Evolutionary conservation across 1,140 invertebrate genomes (phyloP).

Genomic region (Magallana gigas): DNA sequence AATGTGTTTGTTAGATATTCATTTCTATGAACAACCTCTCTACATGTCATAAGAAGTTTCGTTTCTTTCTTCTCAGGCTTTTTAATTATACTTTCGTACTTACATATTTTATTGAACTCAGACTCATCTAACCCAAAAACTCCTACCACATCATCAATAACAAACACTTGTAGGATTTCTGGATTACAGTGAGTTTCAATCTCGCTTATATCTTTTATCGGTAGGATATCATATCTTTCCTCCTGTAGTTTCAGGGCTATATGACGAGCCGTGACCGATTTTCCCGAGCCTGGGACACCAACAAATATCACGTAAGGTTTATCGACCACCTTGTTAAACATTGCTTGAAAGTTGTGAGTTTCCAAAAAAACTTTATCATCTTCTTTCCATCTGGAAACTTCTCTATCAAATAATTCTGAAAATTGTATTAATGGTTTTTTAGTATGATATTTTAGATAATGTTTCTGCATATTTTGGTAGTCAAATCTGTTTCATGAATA

Average conservation of each 20-base stretch:
- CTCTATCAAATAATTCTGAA: background rate
- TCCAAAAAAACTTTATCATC: background rate
- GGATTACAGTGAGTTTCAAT: background rate
- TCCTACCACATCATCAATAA: slow-evolving; percentile 33
- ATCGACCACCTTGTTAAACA: background rate
- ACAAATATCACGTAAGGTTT: background rate
- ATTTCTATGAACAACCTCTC: background rate
- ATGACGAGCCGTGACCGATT: background rate
- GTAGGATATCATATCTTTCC: background rate
- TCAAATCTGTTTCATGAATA: too few relatives aligned
- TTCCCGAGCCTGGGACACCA: background rate
- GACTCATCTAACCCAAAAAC: background rate
- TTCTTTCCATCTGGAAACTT: background rate
- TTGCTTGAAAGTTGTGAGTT: background rate
- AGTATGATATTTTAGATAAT: too few relatives aligned
- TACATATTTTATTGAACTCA: background rate
- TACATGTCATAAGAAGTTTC: background rate
- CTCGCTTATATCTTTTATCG: background rate
- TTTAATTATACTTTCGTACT: background rate
- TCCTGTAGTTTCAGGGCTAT: background rate
- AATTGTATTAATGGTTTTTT: background rate
- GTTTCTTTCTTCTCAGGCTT: background rate
- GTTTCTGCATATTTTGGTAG: too few relatives aligned
- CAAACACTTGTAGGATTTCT: background rate
- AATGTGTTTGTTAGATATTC: background rate